Base-by-base conservation (phyloP, 2,888 invertebrate species). In the Epistrophella euchroma region DNA sequence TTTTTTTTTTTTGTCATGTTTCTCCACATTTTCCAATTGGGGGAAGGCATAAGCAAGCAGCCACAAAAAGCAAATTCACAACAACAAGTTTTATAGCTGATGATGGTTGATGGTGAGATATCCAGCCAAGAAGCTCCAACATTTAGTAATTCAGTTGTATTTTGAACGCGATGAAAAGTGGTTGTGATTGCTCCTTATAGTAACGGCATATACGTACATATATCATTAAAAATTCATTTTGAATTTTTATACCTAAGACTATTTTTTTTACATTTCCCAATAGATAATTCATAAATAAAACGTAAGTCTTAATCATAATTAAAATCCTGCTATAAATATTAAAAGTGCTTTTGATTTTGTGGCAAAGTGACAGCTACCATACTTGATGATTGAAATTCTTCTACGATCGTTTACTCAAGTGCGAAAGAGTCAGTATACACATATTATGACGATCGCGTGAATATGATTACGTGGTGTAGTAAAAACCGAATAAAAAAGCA, bases 161-260 rank as follows among this genome's bases (percentile, higher is more conserved):
- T 87, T 75, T 60, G 78, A 83, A 83, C 87, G 87, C 83, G 78
- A 83, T 87, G 79, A 79, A 68, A 83, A 87, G 74, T 83, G 87
- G 87, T 87, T 87, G 83, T 87, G 87, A 83, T 78, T 87, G 86
- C 74, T 86, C 77, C 73, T 86, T 47, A 66, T 66, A 60, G 66
- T 70, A 77, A 73, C 86, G 81, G 78, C 62, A 72, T 71, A 87
- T 74, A 87, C 82, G 86, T 81, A n/a, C n/a, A n/a, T n/a, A n/a
- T n/a, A 74, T 56, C 70, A 70, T 74, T 47, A 47, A 77, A 55
- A 68, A 68, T 47, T 77, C 72, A 76, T 66, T 68, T 68, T 68
- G 68, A 52, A 73, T 76, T 85, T 75, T 64, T 71, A 75, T 6
- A n/a, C n/a, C n/a, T n/a, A 43, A 52, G 22, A 40, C 43, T 45